Evolutionary conservation across 2,888 invertebrate genomes (phyloP).

Genomic region (Drosophila hamatofila): DNA sequence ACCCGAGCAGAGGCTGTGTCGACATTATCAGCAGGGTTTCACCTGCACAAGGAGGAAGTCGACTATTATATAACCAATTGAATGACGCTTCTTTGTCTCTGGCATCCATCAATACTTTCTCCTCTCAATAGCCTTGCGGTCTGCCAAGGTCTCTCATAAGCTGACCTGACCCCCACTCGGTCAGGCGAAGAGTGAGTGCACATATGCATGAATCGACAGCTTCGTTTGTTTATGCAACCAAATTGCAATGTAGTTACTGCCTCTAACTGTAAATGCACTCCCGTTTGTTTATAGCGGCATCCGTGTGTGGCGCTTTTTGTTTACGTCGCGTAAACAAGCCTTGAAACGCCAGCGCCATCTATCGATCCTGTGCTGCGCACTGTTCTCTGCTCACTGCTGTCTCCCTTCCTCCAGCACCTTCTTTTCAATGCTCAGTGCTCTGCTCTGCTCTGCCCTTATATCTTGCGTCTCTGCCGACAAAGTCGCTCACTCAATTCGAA

Average conservation of each 20-base stretch:
- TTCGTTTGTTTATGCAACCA: constrained; percentile 52
- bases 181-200: constrained; percentile 14
- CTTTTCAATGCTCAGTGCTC: background rate
- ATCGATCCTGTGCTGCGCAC: constrained; percentile 37
- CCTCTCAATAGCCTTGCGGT: constrained; percentile 11
- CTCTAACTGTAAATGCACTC: constrained; percentile 29
- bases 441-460: constrained; percentile 23
- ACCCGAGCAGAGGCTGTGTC: constrained; percentile 6
- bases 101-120: constrained; percentile 20
- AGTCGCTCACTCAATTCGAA: constrained; percentile 28
- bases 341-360: constrained; percentile 40
- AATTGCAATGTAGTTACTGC: constrained; percentile 25
- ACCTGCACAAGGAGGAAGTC: constrained; percentile 23
- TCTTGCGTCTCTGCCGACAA: constrained; percentile 17
- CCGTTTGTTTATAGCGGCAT: constrained; percentile 37
- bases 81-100: constrained; percentile 33
- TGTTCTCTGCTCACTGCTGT: background rate
- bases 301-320: constrained; percentile 47
- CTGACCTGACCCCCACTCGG: constrained; percentile 3
- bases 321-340: constrained; percentile 63
- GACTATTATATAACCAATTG: constrained; percentile 22
- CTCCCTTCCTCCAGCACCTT: background rate
- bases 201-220: constrained; percentile 25
- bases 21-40: constrained; percentile 21
- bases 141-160: constrained; percentile 12